Base-by-base conservation (phyloP, 37 sponge, comb jelly and placozoan genomes). In the Spongilla lacustris region DNA sequence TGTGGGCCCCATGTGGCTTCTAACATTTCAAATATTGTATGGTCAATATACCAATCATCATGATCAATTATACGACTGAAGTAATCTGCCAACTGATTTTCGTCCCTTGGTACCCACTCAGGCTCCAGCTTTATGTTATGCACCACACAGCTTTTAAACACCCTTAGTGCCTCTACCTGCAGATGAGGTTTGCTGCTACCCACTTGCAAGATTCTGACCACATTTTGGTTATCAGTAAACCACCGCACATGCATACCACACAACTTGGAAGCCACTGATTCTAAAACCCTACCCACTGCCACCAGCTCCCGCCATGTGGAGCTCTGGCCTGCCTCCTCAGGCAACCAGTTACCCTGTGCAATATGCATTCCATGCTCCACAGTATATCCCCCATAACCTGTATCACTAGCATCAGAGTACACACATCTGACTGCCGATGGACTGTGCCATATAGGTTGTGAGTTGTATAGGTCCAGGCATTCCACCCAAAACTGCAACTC, bases 181-280 rank as follows among this genome's bases (percentile, higher is more conserved):
- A 78, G 72, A 30, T 36, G 21, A 58, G 73, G 80, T 66, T 50
- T 69, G 35, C 30, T 38, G 30, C 79, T 79, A 10, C 80, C 87
- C 4, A 34, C 26, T 35, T 70, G 50, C 13, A 86, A 27, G 1
- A 86, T 86, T 6, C 80, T 21, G 10, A 71, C 87, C 19, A 79
- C 87, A 46, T 78, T 79, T 73, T 86, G 87, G 69, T 79, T 86
- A 26, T 86, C 87, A 21, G 87, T 86, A 22, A 71, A 46, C 80
- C 74, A 79, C 26, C 27, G 22, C 19, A 86, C 87, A 32, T 35
- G 70, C 23, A 22, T 22, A 36, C 50, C 50, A 12, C 26, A 3
- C 32, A 80, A n/a, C 22, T 73, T 23, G 12, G 13, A 21, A 25
- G 66, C 58, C 25, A 80, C 23, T 72, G 81, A 9, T 37, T 81